Evolutionary conservation across 1,140 invertebrate genomes (phyloP), one percentile per base, ranked within the genome.

Genomic region (Caerostris extrusa): DNA sequence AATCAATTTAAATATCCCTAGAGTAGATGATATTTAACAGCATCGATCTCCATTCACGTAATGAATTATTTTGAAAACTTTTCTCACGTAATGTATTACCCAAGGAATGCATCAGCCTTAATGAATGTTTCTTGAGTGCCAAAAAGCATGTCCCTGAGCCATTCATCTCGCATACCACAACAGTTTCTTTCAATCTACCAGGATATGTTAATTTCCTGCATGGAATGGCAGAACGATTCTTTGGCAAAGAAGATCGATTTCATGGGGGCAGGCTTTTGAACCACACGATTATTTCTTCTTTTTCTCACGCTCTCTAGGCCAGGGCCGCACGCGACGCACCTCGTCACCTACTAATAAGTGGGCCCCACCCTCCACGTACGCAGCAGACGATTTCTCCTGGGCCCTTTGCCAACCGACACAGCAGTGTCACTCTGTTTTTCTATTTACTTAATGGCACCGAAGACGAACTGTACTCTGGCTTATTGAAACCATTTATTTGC

Each of bases 281-380:
- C 7, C 82, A 85, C 55, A 85, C 82, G 82, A 85, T 58, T 58
- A 19, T 58, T 61, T 85, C 55, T 12, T 58, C n/a, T 14, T 77
- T 85, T 88, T 88, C 86, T 88, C 86, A 67, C 88, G 53, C 88
- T 69, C 88, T 56, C 57, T 87, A 87, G 85, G 85, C 85, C 85
- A 87, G 14, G 64, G 88, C 19, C 67, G 34, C 88, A 77, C 67
- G 88, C 88, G 64, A 71, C 57, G 57, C 34, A 88, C 86, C 86
- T 67, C 67, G 88, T 90, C 88, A 90, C 88, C 64, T 71, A 71
- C 67, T 90, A 88, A 88, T 88, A 67, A 90, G 50, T 7, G 19
- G 67, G 67, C 88, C 67, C 86, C 64, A 64, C 88, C 88, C 57
- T 67, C 53, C 88, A 69, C 67, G 34, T 34, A 34, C 34, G 34